Evolutionary conservation across 2,888 invertebrate genomes (phyloP).

Genomic region (Calephelis perditalis): DNA sequence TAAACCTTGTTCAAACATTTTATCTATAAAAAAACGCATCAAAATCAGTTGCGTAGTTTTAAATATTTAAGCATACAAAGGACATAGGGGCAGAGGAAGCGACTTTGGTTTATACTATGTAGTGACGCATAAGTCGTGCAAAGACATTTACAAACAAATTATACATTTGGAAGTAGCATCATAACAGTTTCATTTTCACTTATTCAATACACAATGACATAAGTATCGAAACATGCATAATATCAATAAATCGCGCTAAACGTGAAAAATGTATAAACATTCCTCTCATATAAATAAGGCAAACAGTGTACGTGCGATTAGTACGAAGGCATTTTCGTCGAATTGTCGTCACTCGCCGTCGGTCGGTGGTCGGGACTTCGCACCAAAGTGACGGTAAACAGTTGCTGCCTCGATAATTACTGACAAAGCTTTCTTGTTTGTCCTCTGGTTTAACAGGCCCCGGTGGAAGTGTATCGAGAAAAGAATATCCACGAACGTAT

Average conservation of each 20-base stretch:
- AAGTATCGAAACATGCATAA: constrained; percentile 4
- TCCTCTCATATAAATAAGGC: constrained; percentile 42
- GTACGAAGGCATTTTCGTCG: constrained; percentile 56
- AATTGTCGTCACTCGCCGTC: constrained; percentile 53
- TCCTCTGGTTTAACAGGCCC: constrained; percentile 51
- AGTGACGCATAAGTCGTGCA: no score
- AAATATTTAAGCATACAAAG: no score
- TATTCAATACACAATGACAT: background rate
- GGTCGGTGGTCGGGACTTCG: constrained; percentile 75
- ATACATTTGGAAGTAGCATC: no score
- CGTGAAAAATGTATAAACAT: constrained; percentile 48
- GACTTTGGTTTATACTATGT: no score
- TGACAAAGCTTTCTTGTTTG: constrained; percentile 66
- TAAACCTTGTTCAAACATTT: no score
- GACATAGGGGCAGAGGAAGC: no score
- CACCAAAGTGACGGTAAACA: constrained; percentile 69
- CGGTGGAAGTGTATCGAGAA: constrained; percentile 32
- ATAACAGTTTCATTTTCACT: no score
- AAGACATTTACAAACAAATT: no score
- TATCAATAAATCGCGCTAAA: constrained; percentile 35
- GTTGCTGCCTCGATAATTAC: constrained; percentile 70
- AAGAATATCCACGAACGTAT: constrained; percentile 31
- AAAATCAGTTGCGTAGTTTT: no score
- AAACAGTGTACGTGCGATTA: constrained; percentile 40
- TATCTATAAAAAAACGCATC: no score